Percentiles rank a stretch among this genome's conserved stretches.
Evolutionary conservation across 2,888 invertebrate species (phyloP).

Genomic region (Ischnus inquisitorius): DNA sequence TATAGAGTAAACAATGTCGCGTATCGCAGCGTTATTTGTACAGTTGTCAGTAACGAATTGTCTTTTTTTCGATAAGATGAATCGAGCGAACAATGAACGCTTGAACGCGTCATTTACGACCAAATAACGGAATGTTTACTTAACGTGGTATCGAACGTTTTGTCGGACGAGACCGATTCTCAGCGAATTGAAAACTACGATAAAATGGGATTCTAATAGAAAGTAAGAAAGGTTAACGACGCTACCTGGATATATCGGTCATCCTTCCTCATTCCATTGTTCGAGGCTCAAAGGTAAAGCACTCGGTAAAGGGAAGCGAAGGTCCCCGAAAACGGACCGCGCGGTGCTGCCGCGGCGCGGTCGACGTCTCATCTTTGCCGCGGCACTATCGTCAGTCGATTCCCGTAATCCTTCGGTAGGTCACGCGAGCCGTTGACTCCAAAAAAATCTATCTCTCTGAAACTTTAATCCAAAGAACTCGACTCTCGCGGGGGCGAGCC

Average conservation of each 20-base stretch:
- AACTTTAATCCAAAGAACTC: neutral
- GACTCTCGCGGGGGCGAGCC: neutral
- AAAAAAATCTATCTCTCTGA: neutral
- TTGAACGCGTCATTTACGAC: too few species aligned
- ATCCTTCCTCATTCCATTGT: neutral
- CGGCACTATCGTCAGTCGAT: neutral
- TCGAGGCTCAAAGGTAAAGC: too few species aligned
- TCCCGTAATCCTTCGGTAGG: slow-evolving; percentile 1
- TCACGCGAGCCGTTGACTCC: neutral
- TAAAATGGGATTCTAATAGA: neutral
- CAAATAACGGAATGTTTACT: too few species aligned
- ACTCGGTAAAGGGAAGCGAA: too few species aligned
- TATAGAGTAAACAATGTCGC: too few species aligned
- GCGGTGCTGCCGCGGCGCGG: slow-evolving; percentile 1
- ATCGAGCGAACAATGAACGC: too few species aligned
- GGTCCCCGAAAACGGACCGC: neutral
- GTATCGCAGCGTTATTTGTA: too few species aligned
- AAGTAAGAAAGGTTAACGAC: slow-evolving; percentile 2
- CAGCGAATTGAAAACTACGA: neutral
- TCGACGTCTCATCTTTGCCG: neutral
- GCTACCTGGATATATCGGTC: neutral
- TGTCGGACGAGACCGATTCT: neutral
- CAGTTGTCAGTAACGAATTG: too few species aligned
- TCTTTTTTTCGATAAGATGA: too few species aligned
- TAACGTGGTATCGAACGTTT: too few species aligned